Base-by-base conservation (phyloP, 2,888 invertebrate genomes). In the Digitonthophagus gazella region DNA sequence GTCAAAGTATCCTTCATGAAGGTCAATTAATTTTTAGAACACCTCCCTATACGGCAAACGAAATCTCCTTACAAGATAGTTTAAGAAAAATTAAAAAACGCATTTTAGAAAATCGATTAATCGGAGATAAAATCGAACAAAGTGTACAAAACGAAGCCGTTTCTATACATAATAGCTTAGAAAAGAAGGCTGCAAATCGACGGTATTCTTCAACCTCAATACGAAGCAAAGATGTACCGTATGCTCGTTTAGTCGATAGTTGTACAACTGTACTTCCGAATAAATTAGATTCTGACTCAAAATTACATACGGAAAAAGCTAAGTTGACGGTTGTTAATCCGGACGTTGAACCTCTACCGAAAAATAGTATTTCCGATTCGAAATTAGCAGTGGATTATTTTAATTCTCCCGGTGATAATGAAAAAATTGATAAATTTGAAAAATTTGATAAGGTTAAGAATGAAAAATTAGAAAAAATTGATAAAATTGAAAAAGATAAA, bases 1-100 rank as follows among this genome's bases (percentile, higher is more conserved):
- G 97, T 0, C 97, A 98, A 83, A 97, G 97, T 79, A 89, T 98
- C 75, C 84, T 98, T 16, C 95, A 96, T 79, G 89, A 93, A 68
- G 90, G 91, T 22, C 91, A 95, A 80, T 84, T 97, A 5, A 92
- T 97, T 61, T 96, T 97, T 81, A 93, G 96, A 75, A 95, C 95
- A 0, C 93, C 95, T 0, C 95, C 95, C 0, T 95, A 95, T 77
- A 93, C 92, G 74, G 86, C 90, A 56, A 87, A 92, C 76, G 90
- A 92, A 75, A 91, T 94, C 2, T 89, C 90, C 6, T 82, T 93
- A 3, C 91, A 93, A 80, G 93, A 93, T 65, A 86, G 86, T 0
- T 58, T 64, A 63, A 67, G 67, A 15, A 68, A 68, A 5, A 44
- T 69, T n/a, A 69, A 67, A 18, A 61, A 67, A 20, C 68, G 65